Conservation (phyloP, 2,113 vertebrate species). For the Rhinolophus sinicus region DNA sequence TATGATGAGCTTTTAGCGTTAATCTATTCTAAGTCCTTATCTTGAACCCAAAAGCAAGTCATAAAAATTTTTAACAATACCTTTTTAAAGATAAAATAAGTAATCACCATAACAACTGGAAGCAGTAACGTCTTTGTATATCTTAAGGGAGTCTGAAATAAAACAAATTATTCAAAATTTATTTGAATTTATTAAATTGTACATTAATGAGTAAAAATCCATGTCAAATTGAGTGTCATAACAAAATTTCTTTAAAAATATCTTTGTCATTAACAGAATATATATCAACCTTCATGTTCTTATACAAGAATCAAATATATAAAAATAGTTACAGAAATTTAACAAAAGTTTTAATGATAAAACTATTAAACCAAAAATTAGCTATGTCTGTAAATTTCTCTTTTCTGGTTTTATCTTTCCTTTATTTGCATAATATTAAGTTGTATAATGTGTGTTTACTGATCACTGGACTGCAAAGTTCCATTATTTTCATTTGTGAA, state of each 20-base stretch:
- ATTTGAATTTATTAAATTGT: constrained; percentile 50
- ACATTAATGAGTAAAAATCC: background rate
- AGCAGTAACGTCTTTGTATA: constrained; percentile 95
- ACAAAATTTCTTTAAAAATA: constrained; percentile 44
- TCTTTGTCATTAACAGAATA: background rate
- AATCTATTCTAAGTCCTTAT: background rate
- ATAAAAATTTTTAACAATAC: constrained; percentile 74
- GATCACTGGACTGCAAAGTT: background rate
- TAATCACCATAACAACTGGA: constrained; percentile 91
- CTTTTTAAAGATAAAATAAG: constrained; percentile 87
- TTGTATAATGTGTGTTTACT: background rate
- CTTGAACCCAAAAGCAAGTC: background rate
- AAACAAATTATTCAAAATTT: constrained; percentile 64
- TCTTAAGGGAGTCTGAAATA: constrained; percentile 91
- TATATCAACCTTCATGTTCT: background rate
- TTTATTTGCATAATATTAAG: background rate
- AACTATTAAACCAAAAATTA: background rate
- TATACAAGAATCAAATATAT: constrained; percentile 17
- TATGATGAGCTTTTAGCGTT: constrained; percentile 25
- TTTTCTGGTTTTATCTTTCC: background rate
- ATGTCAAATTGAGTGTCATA: background rate
- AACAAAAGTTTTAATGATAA: background rate
- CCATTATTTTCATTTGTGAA: background rate
- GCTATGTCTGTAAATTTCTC: background rate
- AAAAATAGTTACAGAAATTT: background rate